phyloP scores from a whole-genome alignment of 2,113 vertebrate species.

The Typhlomys cinereus region DNA sequence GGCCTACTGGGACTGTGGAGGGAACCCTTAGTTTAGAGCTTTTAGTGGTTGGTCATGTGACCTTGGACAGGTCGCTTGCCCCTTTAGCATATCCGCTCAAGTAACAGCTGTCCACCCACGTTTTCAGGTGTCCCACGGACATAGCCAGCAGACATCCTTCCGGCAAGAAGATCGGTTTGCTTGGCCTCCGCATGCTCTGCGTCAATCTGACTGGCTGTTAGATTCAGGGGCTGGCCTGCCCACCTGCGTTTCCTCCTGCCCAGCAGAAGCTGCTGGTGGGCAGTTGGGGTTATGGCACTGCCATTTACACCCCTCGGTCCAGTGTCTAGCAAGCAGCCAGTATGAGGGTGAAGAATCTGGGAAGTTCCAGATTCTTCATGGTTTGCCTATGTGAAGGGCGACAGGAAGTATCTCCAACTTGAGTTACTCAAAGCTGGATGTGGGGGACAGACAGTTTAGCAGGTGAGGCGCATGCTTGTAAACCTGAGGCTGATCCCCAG shows the following conservation, averaged over 20 bases:
- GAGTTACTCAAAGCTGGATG: neutral
- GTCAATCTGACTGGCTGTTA: neutral
- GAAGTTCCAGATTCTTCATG: neutral
- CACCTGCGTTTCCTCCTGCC: neutral
- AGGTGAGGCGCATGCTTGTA: no score
- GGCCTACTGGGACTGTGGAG: neutral
- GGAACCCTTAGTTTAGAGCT: neutral
- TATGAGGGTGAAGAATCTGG: neutral
- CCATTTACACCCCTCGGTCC: neutral
- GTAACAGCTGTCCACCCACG: no score
- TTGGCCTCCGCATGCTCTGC: no score
- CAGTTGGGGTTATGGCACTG: neutral
- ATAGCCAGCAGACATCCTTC: no score
- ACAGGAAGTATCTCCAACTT: neutral
- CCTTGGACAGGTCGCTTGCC: no score
- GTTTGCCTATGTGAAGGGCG: neutral
- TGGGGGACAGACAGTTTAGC: no score
- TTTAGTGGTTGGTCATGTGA: neutral
- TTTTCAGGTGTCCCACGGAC: no score
- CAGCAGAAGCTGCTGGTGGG: rapidly evolving
- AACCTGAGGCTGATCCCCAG: no score
- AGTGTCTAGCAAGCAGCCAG: neutral
- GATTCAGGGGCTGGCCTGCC: neutral
- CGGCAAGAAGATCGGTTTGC: no score
- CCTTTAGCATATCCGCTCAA: no score